Percentiles rank a stretch among this genome's conserved stretches.
These are phyloP conservation scores for Microchirus variegatus DNA, from an alignment of 2,797 vertebrate genomes.

Conservation along the genomic window DNA sequence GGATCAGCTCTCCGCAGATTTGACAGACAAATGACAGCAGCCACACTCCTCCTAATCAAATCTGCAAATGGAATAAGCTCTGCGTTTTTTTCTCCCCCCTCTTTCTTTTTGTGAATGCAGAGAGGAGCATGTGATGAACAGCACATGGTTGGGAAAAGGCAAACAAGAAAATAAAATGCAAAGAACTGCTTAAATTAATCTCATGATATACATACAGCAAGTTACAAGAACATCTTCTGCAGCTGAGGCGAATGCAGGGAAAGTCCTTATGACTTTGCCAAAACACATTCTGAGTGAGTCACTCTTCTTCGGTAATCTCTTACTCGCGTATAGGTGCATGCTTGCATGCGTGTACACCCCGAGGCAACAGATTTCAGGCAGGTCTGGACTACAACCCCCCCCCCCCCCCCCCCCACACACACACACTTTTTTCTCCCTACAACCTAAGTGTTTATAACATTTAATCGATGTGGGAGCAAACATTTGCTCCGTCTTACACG, in stretches of 20 bases:
- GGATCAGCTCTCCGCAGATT: constrained; percentile 56
- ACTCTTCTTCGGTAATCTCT: constrained; percentile 65
- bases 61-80: constrained; percentile 63
- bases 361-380: constrained; percentile 76
- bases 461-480: constrained; percentile 44
- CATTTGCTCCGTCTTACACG: constrained; percentile 24
- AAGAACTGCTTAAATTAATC: constrained; percentile 50
- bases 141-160: constrained; percentile 46
- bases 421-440: constrained; percentile 29
- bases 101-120: constrained; percentile 24
- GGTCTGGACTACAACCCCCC: constrained; percentile 64
- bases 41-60: constrained; percentile 39
- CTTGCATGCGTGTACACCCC: constrained; percentile 48
- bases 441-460: constrained; percentile 63
- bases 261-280: constrained; percentile 74
- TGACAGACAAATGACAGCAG: constrained; percentile 61
- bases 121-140: constrained; percentile 55
- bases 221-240: constrained; percentile 47
- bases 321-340: constrained; percentile 59
- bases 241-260: constrained; percentile 58
- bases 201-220: constrained; percentile 44
- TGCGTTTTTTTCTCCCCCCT: not conserved
- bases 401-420: no score
- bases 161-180: constrained; percentile 45
- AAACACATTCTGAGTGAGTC: constrained; percentile 67